Percentiles rank a stretch among this genome's conserved stretches.
These are phyloP conservation scores for Anarsia innoxiella DNA, from an alignment of 2,888 invertebrate genomes.

Conservation along the genomic window DNA sequence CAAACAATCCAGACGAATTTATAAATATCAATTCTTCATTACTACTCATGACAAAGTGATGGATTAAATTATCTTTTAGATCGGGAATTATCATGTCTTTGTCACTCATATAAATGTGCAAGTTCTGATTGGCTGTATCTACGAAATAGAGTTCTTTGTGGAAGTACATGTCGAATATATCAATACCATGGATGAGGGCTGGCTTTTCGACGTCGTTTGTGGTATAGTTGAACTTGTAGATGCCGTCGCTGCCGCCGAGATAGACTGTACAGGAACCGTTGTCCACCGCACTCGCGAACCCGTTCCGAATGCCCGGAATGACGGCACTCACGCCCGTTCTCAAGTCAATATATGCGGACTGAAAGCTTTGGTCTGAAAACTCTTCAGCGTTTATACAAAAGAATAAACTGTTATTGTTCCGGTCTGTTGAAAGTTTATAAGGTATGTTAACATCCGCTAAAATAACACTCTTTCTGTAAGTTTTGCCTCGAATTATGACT, in stretches of 20 bases:
- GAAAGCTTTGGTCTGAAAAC: constrained; percentile 50
- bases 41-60: constrained; percentile 38
- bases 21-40: constrained; percentile 36
- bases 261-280: constrained; percentile 34
- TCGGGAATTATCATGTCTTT: constrained; percentile 23
- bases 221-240: constrained; percentile 39
- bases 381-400: constrained; percentile 55
- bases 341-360: constrained; percentile 40
- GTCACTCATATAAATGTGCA: constrained; percentile 29
- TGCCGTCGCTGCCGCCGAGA: constrained; percentile 51
- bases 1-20: constrained; percentile 35
- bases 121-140: constrained; percentile 39
- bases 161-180: constrained; percentile 48
- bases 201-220: constrained; percentile 31
- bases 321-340: constrained; percentile 29
- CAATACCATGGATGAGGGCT: constrained; percentile 31
- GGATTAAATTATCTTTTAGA: constrained; percentile 33
- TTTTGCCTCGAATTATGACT: constrained; percentile 24
- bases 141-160: constrained; percentile 40
- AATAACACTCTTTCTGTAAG: constrained; percentile 34
- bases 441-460: constrained; percentile 47
- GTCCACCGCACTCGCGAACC: constrained; percentile 50
- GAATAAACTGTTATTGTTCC: constrained; percentile 34
- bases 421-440: constrained; percentile 42
- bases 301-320: constrained; percentile 45